phyloP scores from a whole-genome alignment of 1,140 invertebrate species.

The Watersipora subatra region DNA sequence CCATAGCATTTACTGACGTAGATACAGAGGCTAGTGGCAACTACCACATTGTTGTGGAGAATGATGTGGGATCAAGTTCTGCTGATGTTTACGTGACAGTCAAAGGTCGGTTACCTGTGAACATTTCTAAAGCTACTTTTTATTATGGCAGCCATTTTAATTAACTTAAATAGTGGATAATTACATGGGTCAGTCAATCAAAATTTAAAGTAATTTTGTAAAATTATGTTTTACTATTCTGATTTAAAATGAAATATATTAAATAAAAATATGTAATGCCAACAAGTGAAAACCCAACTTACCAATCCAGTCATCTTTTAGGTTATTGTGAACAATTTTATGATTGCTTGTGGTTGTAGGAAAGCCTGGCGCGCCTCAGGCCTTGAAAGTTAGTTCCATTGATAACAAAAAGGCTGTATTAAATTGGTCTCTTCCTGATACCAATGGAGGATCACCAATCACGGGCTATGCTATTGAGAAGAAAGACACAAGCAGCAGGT shows the following conservation, averaged over 20 bases:
- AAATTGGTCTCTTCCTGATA: slow-evolving; percentile 12
- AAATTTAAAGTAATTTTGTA: no score
- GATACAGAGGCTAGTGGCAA: not conserved
- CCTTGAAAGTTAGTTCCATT: not conserved
- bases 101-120: not conserved
- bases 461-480: slow-evolving; percentile 37
- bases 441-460: slow-evolving; percentile 28
- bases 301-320: no score
- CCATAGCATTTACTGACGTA: not conserved
- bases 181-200: no score
- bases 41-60: not conserved
- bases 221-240: no score
- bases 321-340: no score
- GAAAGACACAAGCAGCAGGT: slow-evolving; percentile 51
- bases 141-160: not conserved
- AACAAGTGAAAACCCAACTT: no score
- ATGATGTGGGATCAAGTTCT: not conserved
- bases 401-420: not conserved
- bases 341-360: not conserved
- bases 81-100: not conserved
- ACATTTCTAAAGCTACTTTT: not conserved
- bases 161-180: not conserved
- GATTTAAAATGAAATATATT: no score
- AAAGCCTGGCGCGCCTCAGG: not conserved
- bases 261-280: no score